Percentiles rank a stretch among this genome's conserved stretches.
Conservation (phyloP, 2,888 invertebrate species). For the Hypolimnas misippus region DNA sequence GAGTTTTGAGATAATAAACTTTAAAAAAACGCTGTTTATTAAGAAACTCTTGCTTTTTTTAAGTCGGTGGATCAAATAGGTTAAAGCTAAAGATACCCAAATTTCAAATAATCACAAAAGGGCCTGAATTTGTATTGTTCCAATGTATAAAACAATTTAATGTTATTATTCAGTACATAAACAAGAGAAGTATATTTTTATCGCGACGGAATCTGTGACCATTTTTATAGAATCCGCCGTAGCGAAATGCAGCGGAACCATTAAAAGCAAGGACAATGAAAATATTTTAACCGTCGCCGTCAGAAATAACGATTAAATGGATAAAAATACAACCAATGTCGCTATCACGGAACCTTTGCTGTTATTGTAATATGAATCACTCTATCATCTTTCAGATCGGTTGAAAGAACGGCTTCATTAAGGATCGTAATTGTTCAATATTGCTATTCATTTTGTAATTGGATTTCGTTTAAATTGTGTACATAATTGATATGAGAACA, state of each 20-base stretch:
- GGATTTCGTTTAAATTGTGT: background rate
- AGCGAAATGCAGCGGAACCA: conserved; percentile 23
- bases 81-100: too few species aligned
- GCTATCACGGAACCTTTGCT: conserved; percentile 2
- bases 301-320: conserved; percentile 15
- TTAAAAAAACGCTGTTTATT: too few species aligned
- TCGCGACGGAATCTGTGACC: conserved; percentile 18
- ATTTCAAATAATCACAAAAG: too few species aligned
- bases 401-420: background rate
- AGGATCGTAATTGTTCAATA: background rate
- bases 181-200: conserved; percentile 29
- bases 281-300: conserved; percentile 27
- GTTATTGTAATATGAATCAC: background rate
- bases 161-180: conserved; percentile 7
- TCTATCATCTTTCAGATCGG: background rate
- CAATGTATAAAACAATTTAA: background rate
- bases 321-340: conserved; percentile 13
- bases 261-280: conserved; percentile 32
- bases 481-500: too few species aligned
- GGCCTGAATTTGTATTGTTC: background rate
- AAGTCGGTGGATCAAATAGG: too few species aligned
- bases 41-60: too few species aligned
- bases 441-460: background rate
- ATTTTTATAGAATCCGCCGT: conserved; percentile 19
- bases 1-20: too few species aligned